A percentile compares a stretch with the other conserved stretches of the same genome.
Conservation (phyloP, 2,888 invertebrate species). For the Spisula solida region DNA sequence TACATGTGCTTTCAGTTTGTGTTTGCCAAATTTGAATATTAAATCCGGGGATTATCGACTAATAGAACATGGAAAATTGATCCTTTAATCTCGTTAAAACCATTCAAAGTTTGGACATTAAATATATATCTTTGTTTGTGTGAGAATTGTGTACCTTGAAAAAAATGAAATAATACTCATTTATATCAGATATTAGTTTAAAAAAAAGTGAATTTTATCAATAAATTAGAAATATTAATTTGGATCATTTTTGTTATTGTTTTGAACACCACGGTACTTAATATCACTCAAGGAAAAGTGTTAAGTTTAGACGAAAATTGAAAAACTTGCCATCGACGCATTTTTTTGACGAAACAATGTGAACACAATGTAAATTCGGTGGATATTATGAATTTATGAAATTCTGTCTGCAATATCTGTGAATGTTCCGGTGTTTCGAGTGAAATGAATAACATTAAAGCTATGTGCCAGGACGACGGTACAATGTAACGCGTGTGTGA, state of each 20-base stretch:
- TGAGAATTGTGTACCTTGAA: background rate
- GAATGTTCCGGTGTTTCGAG: background rate
- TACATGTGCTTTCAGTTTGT: background rate
- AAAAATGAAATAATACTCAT: background rate
- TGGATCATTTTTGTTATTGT: background rate
- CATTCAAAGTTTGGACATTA: background rate
- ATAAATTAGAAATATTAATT: slow-evolving; percentile 1
- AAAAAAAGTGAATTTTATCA: background rate
- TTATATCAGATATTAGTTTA: background rate
- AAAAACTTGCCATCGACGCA: background rate
- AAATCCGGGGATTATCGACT: background rate
- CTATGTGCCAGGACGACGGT: background rate
- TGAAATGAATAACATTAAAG: background rate
- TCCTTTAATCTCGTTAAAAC: background rate
- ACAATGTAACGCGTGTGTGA: background rate
- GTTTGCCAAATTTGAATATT: slow-evolving; percentile 13
- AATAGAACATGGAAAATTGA: background rate
- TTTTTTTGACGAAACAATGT: background rate
- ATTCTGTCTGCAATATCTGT: background rate
- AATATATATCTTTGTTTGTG: slow-evolving; percentile 16
- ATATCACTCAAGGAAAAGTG: slow-evolving; percentile 12
- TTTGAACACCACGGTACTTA: background rate
- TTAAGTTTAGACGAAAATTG: slow-evolving; percentile 8
- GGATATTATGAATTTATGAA: background rate
- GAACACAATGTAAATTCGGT: background rate